These are phyloP conservation scores for Blomia tropicalis DNA, from an alignment of 2,888 invertebrate genomes.

Conservation along the genomic window DNA sequence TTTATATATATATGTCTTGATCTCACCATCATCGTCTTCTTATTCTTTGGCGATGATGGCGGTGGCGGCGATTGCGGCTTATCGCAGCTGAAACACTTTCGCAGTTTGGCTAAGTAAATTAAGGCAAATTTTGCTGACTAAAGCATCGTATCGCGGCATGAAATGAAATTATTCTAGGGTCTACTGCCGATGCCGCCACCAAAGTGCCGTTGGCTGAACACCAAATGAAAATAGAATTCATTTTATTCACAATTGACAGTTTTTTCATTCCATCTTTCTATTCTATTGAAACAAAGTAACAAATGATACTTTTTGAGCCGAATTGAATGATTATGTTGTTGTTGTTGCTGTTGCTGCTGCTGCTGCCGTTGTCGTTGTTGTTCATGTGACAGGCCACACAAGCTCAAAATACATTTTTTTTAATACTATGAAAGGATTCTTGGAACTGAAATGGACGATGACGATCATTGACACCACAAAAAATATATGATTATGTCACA, in stretches of 20 bases:
- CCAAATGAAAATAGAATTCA: slow-evolving; percentile 15
- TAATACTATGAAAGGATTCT: no score
- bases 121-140: slow-evolving; percentile 9
- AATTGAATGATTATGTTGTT: not conserved
- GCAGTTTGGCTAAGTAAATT: not conserved
- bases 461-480: no score
- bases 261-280: not conserved
- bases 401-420: no score
- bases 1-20: not conserved
- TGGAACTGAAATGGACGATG: no score
- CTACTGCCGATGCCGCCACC: no score
- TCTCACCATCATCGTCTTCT: not conserved
- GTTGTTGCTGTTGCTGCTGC: not conserved
- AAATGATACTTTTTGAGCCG: no score
- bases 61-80: no score
- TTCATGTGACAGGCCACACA: no score
- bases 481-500: no score
- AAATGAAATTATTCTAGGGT: slow-evolving; percentile 10
- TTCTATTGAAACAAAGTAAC: not conserved
- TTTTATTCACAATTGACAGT: slow-evolving; percentile 6
- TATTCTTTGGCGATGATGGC: not conserved
- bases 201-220: not conserved
- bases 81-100: not conserved
- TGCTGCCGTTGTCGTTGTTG: not conserved
- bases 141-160: not conserved